Evolutionary conservation across 2,797 vertebrate species (phyloP).

Genomic region (Philypnodon macrostomus): DNA sequence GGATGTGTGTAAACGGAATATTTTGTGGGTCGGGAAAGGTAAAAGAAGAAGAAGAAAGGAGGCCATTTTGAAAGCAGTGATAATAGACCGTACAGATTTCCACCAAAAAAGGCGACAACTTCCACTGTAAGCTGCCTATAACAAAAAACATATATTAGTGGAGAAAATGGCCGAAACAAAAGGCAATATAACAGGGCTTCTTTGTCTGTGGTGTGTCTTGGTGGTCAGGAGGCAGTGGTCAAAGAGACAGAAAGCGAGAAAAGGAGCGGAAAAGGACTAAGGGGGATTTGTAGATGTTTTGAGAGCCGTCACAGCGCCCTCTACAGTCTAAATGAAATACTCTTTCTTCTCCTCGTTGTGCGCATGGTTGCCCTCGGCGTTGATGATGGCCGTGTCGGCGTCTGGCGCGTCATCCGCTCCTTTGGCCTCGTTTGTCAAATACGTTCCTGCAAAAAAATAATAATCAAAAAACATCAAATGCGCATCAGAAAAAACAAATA

Average conservation of each 20-base stretch:
- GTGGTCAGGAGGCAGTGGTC: slow-evolving; percentile 62
- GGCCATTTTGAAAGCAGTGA: slow-evolving; percentile 64
- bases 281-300: slow-evolving; percentile 50
- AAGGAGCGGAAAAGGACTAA: slow-evolving; percentile 42
- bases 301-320: slow-evolving; percentile 53
- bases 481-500: slow-evolving; percentile 53
- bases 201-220: slow-evolving; percentile 79
- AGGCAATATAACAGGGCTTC: slow-evolving; percentile 49
- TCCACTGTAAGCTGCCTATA: slow-evolving; percentile 83
- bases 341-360: slow-evolving; percentile 99
- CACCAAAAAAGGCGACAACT: slow-evolving; percentile 62
- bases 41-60: slow-evolving; percentile 27
- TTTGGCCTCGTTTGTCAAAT: slow-evolving; percentile 99
- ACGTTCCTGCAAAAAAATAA: slow-evolving; percentile 87
- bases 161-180: slow-evolving; percentile 62
- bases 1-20: slow-evolving; percentile 39
- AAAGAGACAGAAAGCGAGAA: slow-evolving; percentile 31
- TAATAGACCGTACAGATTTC: slow-evolving; percentile 84
- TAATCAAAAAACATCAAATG: slow-evolving; percentile 33
- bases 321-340: slow-evolving; percentile 95
- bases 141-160: slow-evolving; percentile 61
- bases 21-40: slow-evolving; percentile 24
- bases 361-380: slow-evolving; percentile 97
- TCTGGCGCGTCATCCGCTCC: slow-evolving; percentile 98
- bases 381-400: slow-evolving; percentile 99